Evolutionary conservation across 1,140 invertebrate species (phyloP).

Genomic region (Zaprionus kolodkinae): DNA sequence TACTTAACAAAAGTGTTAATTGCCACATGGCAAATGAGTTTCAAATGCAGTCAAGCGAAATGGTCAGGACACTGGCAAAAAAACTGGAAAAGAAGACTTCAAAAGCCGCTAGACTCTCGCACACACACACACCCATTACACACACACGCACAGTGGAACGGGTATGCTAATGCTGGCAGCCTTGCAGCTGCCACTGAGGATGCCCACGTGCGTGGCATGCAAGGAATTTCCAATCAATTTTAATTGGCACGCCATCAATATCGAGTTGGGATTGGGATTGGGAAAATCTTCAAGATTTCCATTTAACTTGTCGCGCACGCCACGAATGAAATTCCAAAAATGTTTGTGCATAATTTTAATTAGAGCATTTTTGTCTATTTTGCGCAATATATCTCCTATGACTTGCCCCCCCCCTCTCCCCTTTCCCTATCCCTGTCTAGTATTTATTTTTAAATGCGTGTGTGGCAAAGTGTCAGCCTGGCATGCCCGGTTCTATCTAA

Average conservation of each 20-base stretch:
- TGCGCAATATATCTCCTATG: slow-evolving; percentile 74
- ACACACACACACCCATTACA: neutral
- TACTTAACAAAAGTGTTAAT: slow-evolving; percentile 76
- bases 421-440: slow-evolving; percentile 1
- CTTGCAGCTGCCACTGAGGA: slow-evolving; percentile 40
- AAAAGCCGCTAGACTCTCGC: slow-evolving; percentile 8
- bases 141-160: neutral
- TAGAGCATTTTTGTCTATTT: slow-evolving; percentile 81
- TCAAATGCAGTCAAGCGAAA: slow-evolving; percentile 50
- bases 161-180: slow-evolving; percentile 58
- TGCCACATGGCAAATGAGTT: slow-evolving; percentile 49
- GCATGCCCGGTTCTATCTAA: slow-evolving; percentile 60
- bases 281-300: slow-evolving; percentile 26
- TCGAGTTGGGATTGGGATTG: neutral
- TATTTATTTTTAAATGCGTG: slow-evolving; percentile 47
- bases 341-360: slow-evolving; percentile 84
- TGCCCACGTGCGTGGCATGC: slow-evolving; percentile 76
- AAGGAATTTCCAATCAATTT: slow-evolving; percentile 84
- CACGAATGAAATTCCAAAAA: slow-evolving; percentile 68
- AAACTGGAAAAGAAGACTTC: slow-evolving; percentile 3
- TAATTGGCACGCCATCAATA: slow-evolving; percentile 84
- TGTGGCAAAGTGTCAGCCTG: slow-evolving; percentile 54
- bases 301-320: slow-evolving; percentile 31
- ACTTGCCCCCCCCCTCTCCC: neutral
- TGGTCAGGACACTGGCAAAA: slow-evolving; percentile 34